Evolutionary conservation across 37 sponge, comb jelly and placozoan genomes (phyloP), one percentile per base, ranked within the genome.

Genomic region (Axinella damicornis): DNA sequence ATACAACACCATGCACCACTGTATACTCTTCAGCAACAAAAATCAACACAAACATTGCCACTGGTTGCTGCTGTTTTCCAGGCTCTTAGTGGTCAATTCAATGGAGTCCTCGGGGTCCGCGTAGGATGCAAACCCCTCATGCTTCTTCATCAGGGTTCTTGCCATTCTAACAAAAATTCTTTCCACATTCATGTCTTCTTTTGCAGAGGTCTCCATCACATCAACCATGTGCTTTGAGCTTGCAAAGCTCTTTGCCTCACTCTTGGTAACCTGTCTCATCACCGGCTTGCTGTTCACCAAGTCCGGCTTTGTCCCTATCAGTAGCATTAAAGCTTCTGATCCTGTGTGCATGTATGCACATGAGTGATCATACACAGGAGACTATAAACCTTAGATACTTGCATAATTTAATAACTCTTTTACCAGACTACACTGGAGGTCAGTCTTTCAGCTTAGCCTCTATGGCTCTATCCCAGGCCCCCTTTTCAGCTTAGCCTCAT

Each of bases 151-250:
- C 58, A 85, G 61, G 14, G 57, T 34, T 4, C 38, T 19, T 11
- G 85, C 90, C n/a, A 90, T 30, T 2, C 57, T 59, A 5, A 46
- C 30, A 54, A 90, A 90, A 17, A 74, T 74, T 20, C 69, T 80
- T 22, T 77, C 79, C 14, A 90, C 68, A 75, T 90, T 90, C 11
- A 85, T 90, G 80, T 90, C 81, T 33, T 90, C 90, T 34, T 90
- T 90, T 15, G 90, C 66, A 14, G 90, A 90, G 5, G 90, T 90
- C 61, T 90, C 90, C 9, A 90, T 24, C 35, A 60, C 80, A 28
- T 79, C 85, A 0, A 74, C 28, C 66, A 90, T 71, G 57, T 84
- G 75, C 32, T 65, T 68, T 36, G 69, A 52, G 2, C 22, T 54
- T 6, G 74, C 85, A 39, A 85, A 58, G 18, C 37, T 54, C 20